phyloP scores from a whole-genome alignment of 1,140 invertebrate species.

The Cherax quadricarinatus region DNA sequence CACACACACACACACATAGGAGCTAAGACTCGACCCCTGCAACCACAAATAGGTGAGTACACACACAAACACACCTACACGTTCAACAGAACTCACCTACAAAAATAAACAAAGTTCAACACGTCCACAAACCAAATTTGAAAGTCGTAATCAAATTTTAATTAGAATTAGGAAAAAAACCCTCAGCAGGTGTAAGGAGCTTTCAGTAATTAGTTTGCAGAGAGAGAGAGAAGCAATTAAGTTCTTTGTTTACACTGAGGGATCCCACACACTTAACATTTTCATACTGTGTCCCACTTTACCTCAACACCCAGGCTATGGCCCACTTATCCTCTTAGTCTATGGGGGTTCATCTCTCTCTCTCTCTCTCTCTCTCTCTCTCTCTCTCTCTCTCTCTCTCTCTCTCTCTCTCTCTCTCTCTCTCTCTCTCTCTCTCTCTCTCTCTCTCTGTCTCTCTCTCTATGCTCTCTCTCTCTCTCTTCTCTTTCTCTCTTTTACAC shows the following conservation, averaged over 20 bases:
- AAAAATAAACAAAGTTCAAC: no score
- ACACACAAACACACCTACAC: no score
- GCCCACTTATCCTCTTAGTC: neutral
- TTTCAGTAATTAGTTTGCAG: neutral
- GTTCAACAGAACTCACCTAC: no score
- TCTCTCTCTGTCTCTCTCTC: conserved; percentile 15
- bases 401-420: conserved; percentile 21
- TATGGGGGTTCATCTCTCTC: no score
- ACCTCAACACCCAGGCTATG: neutral
- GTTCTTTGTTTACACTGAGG: neutral
- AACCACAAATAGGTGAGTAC: no score
- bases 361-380: neutral
- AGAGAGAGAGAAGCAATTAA: neutral
- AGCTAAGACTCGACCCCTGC: no score
- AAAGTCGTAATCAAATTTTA: no score
- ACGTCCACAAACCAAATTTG: no score
- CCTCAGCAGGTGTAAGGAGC: no score
- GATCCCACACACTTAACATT: neutral
- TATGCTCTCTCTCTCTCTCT: neutral
- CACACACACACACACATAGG: no score
- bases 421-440: conserved; percentile 21
- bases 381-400: conserved; percentile 21
- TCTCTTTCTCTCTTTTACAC: no score
- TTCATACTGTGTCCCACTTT: neutral
- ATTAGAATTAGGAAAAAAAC: no score